Conservation (phyloP, 2,113 vertebrate genomes). For the Paramisgurnus dabryanus region DNA sequence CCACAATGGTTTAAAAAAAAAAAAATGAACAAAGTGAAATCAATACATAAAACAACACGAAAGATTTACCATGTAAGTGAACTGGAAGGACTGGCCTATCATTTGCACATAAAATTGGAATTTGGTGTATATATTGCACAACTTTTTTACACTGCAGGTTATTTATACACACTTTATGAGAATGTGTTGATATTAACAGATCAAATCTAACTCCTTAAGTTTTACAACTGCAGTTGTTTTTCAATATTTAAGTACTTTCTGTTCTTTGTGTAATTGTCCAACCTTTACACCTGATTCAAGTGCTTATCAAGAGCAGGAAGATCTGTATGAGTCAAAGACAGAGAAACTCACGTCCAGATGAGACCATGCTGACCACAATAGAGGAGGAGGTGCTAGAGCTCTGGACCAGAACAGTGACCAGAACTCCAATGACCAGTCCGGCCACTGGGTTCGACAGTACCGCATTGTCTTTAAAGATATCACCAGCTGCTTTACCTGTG, state of each 20-base stretch:
- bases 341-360: conserved; percentile 84
- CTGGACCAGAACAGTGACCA: conserved; percentile 95
- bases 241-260: background rate
- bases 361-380: conserved; percentile 98
- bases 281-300: background rate
- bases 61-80: no score
- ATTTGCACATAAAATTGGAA: no score
- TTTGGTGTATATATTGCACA: no score
- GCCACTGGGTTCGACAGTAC: conserved; percentile 91
- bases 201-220: background rate
- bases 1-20: no score
- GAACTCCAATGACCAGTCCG: conserved; percentile 89
- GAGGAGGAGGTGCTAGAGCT: conserved; percentile 96
- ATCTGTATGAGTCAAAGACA: background rate
- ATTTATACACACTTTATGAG: no score
- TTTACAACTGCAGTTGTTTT: background rate
- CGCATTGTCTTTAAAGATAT: conserved; percentile 90
- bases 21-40: no score
- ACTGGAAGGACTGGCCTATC: no score
- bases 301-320: background rate
- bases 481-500: conserved; percentile 90
- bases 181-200: no score
- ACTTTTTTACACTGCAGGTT: no score
- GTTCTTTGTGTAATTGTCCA: background rate
- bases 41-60: no score